Evolutionary conservation across 2,888 invertebrate species (phyloP), one percentile per base, ranked within the genome.

Genomic region (Dusona sp.): DNA sequence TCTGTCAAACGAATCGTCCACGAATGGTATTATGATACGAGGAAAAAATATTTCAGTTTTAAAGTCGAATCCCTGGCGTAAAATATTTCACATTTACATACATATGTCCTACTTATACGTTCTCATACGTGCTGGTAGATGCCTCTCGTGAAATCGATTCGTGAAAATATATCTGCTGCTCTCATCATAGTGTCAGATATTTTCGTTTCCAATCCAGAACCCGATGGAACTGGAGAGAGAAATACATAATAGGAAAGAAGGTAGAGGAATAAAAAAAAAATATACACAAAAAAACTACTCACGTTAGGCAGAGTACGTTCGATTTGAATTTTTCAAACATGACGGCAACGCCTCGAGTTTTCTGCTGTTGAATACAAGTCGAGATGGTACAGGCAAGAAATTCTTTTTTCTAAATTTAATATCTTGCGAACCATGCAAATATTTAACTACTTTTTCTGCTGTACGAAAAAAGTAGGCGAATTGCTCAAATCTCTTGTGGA

Each of bases 131-230:
- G 36, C 42, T 13, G 16, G n/a, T 22, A 8, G 16, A 19, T 38
- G 33, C 3, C n/a, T 48, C 33, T 54, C 22, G 38, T 29, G 42
- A 75, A 75, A 75, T 81, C 74, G 74, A 68, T 81, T 57, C 68
- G n/a, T 29, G 42, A 68, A 74, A 68, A 45, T 54, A 74, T 57
- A 19, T 45, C 51, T 51, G 6, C 48, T 29, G 19, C n/a, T 51
- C 38, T 51, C 51, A 25, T 67, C 67, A 57, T 29, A 54, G 68
- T 42, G 19, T 57, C 57, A 45, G 74, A 45, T 61, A 68, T 81
- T 81, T 57, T 81, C 65, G 38, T 61, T 81, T 45, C 74, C 73
- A 33, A 57, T 75, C 7, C 25, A 4, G 22, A 68, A 19, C 3
- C 7, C 13, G 42, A 57, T 75, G 36, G 42, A 38, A 54, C 7